These are phyloP conservation scores for Drosophila macrospina DNA, from an alignment of 2,888 invertebrate species.

Conservation along the genomic window DNA sequence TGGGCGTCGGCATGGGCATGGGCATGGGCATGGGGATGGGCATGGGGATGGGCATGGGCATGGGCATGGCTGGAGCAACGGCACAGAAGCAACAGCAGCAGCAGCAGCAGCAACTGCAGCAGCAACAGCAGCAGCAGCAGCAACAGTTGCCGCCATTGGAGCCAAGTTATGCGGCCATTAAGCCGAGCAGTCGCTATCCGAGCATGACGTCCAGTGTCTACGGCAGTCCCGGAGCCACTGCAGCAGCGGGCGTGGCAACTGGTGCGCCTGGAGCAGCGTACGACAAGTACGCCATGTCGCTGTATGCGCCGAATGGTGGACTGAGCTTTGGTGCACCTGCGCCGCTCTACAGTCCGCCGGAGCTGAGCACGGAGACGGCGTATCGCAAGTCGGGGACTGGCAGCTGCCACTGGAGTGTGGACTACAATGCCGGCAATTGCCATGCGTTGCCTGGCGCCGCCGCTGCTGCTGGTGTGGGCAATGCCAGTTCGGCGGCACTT, in stretches of 20 bases:
- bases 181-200: conserved; percentile 69
- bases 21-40: conserved; percentile 21
- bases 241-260: background rate
- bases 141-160: conserved; percentile 69
- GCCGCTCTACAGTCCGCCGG: conserved; percentile 66
- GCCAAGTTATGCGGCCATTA: conserved; percentile 70
- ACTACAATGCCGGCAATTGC: conserved; percentile 69
- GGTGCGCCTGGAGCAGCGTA: conserved; percentile 32
- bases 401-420: conserved; percentile 75
- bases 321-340: conserved; percentile 48
- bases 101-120: conserved; percentile 22
- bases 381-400: conserved; percentile 65
- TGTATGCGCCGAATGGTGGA: conserved; percentile 55
- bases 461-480: conserved; percentile 28
- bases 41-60: conserved; percentile 28
- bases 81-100: conserved; percentile 28
- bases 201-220: conserved; percentile 27
- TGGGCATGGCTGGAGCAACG: conserved; percentile 29
- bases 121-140: conserved; percentile 35
- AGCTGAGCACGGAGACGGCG: conserved; percentile 44
- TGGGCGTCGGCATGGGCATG: conserved; percentile 26
- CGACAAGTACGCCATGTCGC: conserved; percentile 76
- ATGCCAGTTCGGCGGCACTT: conserved; percentile 8
- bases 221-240: conserved; percentile 11
- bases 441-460: conserved; percentile 7